phyloP scores from a whole-genome alignment of 1,140 invertebrate genomes.

The Eumeta japonica region DNA sequence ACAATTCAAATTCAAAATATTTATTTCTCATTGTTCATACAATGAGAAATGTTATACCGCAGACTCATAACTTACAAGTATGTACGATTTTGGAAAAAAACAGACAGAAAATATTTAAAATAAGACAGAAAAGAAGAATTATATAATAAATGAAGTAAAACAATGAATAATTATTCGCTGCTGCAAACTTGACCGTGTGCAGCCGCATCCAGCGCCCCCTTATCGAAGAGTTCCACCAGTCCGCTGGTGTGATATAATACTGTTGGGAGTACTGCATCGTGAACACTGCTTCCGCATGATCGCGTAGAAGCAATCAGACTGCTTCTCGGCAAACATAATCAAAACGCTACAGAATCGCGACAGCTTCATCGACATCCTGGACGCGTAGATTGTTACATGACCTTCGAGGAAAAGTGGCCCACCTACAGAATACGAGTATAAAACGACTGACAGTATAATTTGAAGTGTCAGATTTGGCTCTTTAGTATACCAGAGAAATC shows the following conservation, averaged over 20 bases:
- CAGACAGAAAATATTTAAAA: no score
- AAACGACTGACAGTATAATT: slow-evolving; percentile 5
- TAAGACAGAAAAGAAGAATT: no score
- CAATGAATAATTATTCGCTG: no score
- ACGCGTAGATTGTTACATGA: slow-evolving; percentile 6
- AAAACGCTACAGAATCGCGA: background rate
- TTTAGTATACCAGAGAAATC: slow-evolving; percentile 4
- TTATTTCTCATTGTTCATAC: no score
- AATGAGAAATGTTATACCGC: no score
- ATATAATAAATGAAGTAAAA: no score
- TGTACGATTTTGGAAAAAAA: no score
- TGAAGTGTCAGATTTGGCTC: slow-evolving; percentile 4
- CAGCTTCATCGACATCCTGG: slow-evolving; percentile 1
- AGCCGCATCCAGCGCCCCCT: slow-evolving; percentile 1
- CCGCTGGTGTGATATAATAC: slow-evolving; percentile 1
- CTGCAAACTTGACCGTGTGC: no score
- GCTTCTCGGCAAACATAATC: background rate
- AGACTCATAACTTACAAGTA: no score
- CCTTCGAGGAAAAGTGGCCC: background rate
- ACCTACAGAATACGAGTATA: slow-evolving; percentile 6
- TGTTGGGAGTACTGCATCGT: slow-evolving; percentile 2
- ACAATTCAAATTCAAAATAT: no score
- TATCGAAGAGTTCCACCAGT: slow-evolving; percentile 7
- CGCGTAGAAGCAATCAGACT: slow-evolving; percentile 1
- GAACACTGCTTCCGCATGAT: slow-evolving; percentile 5